Base-by-base conservation (phyloP, 2,888 invertebrate species). In the Lasioglossum figueresi region DNA sequence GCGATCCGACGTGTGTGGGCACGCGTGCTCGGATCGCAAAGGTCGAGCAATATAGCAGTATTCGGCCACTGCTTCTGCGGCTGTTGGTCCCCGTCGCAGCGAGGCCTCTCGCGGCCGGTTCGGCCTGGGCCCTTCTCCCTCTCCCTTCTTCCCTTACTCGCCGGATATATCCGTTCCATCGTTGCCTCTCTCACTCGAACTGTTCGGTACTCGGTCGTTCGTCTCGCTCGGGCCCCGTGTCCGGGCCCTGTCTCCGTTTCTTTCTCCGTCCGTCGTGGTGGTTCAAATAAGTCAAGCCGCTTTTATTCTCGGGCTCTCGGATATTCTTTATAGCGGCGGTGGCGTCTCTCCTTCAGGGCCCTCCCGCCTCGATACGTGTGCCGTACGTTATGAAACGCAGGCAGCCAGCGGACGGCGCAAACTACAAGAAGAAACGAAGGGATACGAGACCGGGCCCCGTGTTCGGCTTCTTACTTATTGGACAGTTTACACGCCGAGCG, bases 401-500 rank as follows among this genome's bases (percentile, higher is more conserved):
- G 80, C 87, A 85, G 85, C 81, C 76, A 45, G 83, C 83, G 83
- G 82, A 83, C 82, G 83, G 75, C 86, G 91, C 90, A 89, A 91
- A 88, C 88, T 92, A 94, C 91, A 91, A 93, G 91, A 89, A 91
- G 91, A 89, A 91, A 91, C 91, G 88, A 89, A 90, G 90, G 91
- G 88, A 86, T 91, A 93, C 92, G 92, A 91, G 90, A 85, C 80
- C 76, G 88, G 76, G 88, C 83, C 85, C 88, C 92, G 84, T 93
- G 92, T 93, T 93, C 92, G 86, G 91, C 91, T 81, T 91, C 91
- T 94, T 94, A 94, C 94, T 94, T 94, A 94, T 94, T 94, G 93
- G 94, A 94, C 93, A 93, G 93, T 93, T 94, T 94, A 94, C 94
- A 94, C 93, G 92, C 92, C 86, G 90, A 84, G 85, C 77, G 79